Evolutionary conservation across 2,113 vertebrate species (phyloP), one percentile per base, ranked within the genome.

Genomic region (Recurvirostra avosetta): DNA sequence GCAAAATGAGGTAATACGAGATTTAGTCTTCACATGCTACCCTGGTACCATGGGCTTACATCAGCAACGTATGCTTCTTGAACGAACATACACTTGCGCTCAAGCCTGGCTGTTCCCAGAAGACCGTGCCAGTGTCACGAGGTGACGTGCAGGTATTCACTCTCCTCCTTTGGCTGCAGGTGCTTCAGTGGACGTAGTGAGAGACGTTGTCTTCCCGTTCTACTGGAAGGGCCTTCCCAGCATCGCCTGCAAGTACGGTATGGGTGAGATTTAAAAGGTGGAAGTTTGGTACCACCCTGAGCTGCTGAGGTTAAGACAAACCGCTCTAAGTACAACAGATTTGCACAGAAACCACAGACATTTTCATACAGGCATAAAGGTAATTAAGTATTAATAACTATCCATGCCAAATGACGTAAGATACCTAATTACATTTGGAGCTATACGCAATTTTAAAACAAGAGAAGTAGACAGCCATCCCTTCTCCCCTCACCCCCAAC

Each of bases 141-240:
- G 49, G 49, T 50, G 49, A 50, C 7, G 12, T 25, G 22, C 49
- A 49, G 49, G 21, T 23, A 50, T 97, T 99, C 97, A 43, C 99
- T 99, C 77, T 98, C 97, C 1, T 99, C 99, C 94, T 98, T 98
- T 5, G 99, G 99, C 92, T 99, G 98, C 73, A 93, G 98, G 94
- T 98, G 99, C 93, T 97, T 98, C 98, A 98, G 53, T 98, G 98
- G 95, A 99, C 98, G 76, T 98, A 99, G 45, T 98, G 98, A 94
- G 99, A 99, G 96, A 98, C 96, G 93, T 98, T 98, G 96, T 97
- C 98, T 97, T 99, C 99, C 52, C 98, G 98, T 49, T 98, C 98
- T 86, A 98, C 98, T 15, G 98, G 93, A 52, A 99, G 97, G 68
- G 99, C 98, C 62, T 99, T 99, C 40, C 99, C 99, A 75, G 99